Conservation (phyloP, 1,140 invertebrate species). For the Colletes gigas region DNA sequence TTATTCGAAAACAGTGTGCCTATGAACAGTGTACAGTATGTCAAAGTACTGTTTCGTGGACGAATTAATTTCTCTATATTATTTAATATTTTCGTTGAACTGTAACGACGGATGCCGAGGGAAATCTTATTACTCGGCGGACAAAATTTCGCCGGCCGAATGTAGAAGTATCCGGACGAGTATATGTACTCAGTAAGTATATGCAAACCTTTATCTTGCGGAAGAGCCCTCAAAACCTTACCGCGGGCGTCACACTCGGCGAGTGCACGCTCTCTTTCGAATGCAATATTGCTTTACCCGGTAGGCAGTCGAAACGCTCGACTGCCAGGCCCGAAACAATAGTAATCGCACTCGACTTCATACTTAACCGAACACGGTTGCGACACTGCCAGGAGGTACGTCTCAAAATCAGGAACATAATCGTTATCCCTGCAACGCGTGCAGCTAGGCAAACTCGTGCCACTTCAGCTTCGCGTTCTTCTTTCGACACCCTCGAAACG, state of each 20-base stretch:
- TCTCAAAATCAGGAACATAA: slow-evolving; percentile 53
- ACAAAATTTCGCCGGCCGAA: slow-evolving; percentile 66
- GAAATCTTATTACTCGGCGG: slow-evolving; percentile 67
- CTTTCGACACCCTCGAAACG: background rate
- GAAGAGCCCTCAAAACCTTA: slow-evolving; percentile 72
- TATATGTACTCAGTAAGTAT: slow-evolving; percentile 73
- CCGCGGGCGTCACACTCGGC: slow-evolving; percentile 74
- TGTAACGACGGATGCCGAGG: background rate
- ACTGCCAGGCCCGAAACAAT: slow-evolving; percentile 70
- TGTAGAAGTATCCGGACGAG: slow-evolving; percentile 53
- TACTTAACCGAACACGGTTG: slow-evolving; percentile 56
- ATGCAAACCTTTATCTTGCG: slow-evolving; percentile 73
- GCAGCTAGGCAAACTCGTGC: background rate
- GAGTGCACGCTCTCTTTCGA: slow-evolving; percentile 69
- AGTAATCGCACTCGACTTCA: slow-evolving; percentile 68
- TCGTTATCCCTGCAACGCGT: slow-evolving; percentile 47
- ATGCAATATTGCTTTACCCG: slow-evolving; percentile 70
- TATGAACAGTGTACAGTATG: too few species aligned
- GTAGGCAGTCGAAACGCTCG: slow-evolving; percentile 63
- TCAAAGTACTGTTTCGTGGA: too few species aligned
- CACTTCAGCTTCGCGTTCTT: background rate
- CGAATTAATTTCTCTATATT: too few species aligned
- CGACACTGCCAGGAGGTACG: slow-evolving; percentile 45
- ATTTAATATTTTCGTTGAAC: too few species aligned
- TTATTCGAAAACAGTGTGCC: too few species aligned